These are phyloP conservation scores for Spilosoma lubricipeda DNA, from an alignment of 2,888 invertebrate species.

Conservation along the genomic window DNA sequence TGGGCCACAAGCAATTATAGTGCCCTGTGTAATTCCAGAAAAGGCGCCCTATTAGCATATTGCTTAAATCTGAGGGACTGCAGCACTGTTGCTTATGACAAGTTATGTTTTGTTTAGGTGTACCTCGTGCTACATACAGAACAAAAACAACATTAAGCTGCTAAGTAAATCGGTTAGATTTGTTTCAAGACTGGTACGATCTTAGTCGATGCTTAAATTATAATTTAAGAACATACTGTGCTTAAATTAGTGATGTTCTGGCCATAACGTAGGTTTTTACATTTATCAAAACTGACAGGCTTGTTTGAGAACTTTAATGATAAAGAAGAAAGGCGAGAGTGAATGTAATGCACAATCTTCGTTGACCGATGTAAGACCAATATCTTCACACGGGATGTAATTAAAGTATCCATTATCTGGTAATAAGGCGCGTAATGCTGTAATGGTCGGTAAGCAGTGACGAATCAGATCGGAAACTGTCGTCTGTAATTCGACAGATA, in stretches of 20 bases:
- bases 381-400: constrained; percentile 34
- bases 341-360: neutral
- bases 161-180: neutral
- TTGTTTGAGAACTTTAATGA: neutral
- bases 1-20: too few relatives aligned
- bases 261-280: neutral
- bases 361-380: neutral
- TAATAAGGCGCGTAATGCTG: constrained; percentile 45
- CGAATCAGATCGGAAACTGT: constrained; percentile 58
- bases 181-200: neutral
- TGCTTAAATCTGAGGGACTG: too few relatives aligned
- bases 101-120: too few relatives aligned
- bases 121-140: neutral
- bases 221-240: neutral
- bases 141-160: neutral
- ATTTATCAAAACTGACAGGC: neutral
- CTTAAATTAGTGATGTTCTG: neutral
- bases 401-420: constrained; percentile 40
- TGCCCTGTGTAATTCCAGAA: too few relatives aligned
- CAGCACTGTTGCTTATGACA: too few relatives aligned
- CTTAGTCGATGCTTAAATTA: too few relatives aligned
- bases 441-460: constrained; percentile 42
- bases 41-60: too few relatives aligned
- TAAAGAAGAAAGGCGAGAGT: neutral
- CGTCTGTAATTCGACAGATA: constrained; percentile 46